Base-by-base conservation (phyloP, 1,140 invertebrate genomes). In the Drosophila erecta region DNA sequence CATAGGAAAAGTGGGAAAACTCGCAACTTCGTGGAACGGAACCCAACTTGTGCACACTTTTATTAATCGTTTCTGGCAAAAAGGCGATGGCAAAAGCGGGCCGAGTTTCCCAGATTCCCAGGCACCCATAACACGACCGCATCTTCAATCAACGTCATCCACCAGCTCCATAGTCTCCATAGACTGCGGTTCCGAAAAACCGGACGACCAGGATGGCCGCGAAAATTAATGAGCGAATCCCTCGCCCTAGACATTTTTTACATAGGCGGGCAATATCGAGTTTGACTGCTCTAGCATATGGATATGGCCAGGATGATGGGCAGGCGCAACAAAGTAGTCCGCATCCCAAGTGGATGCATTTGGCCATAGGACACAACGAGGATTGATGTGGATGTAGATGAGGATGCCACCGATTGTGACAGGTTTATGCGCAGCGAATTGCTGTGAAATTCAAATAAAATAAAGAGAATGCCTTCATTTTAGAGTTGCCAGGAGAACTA, bases 181-280 rank as follows among this genome's bases (percentile, higher is more conserved):
- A 57, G 51, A 61, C 38, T 30, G 49, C 14, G 66, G 62, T 54
- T 24, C 56, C 37, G 17, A 44, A 65, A 65, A 67, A 61, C 57
- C 67, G 56, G 54, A 70, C 65, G 55, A 47, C 20, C 38, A 40
- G 47, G 53, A 51, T 27, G 33, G 55, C 49, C 85, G 85, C 85
- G 85, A 74, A 90, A 87, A 89, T 87, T 89, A 89, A 87, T 87
- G 84, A 89, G 83, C 83, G 66, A 87, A 89, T 84, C 71, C 79
- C 75, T 84, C 76, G 70, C 76, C 81, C 62, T 69, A 76, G 74
- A 81, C 60, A 73, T 57, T 67, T 76, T 76, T 76, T 61, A 66
- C 58, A 80, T 64, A 76, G 53, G 56, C 58, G 71, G 71, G 60
- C 60, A 20, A 74, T 62, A 74, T 74, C 66, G 66, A 37, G 66